A percentile compares a stretch with the other conserved stretches of the same genome.
phyloP scores from a whole-genome alignment of 2,888 invertebrate species.

The Orthosia incerta region DNA sequence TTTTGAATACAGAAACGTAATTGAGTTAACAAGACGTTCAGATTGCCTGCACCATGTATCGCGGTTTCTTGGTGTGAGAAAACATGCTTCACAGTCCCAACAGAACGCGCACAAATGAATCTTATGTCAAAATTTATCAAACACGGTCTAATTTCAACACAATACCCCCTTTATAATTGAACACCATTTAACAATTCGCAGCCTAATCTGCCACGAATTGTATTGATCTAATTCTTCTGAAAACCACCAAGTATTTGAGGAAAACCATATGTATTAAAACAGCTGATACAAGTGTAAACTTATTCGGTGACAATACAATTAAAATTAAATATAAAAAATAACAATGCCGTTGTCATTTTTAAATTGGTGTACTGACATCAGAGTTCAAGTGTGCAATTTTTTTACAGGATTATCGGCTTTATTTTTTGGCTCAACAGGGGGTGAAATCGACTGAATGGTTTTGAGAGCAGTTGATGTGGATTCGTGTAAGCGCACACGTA shows the following conservation, averaged over 20 bases:
- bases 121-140: slow-evolving; percentile 45
- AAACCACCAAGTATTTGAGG: slow-evolving; percentile 41
- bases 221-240: slow-evolving; percentile 20
- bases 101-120: slow-evolving; percentile 20
- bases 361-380: slow-evolving; percentile 5
- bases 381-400: not conserved
- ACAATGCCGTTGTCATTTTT: slow-evolving; percentile 3
- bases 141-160: slow-evolving; percentile 33
- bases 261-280: slow-evolving; percentile 61
- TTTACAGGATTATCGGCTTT: slow-evolving; percentile 18
- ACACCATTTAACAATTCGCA: slow-evolving; percentile 37
- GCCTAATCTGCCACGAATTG: slow-evolving; percentile 34
- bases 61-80: slow-evolving; percentile 17
- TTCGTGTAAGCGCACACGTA: slow-evolving; percentile 54
- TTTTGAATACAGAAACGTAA: slow-evolving; percentile 13
- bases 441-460: slow-evolving; percentile 19
- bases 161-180: slow-evolving; percentile 38
- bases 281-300: slow-evolving; percentile 60
- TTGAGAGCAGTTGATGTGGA: slow-evolving; percentile 14
- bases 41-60: slow-evolving; percentile 5
- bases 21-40: slow-evolving; percentile 21
- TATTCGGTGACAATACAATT: slow-evolving; percentile 43
- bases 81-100: slow-evolving; percentile 2
- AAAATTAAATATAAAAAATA: slow-evolving; percentile 22
- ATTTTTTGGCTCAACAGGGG: slow-evolving; percentile 20